Evolutionary conservation across 2,797 vertebrate genomes (phyloP).

Genomic region (Taenioides sp.): DNA sequence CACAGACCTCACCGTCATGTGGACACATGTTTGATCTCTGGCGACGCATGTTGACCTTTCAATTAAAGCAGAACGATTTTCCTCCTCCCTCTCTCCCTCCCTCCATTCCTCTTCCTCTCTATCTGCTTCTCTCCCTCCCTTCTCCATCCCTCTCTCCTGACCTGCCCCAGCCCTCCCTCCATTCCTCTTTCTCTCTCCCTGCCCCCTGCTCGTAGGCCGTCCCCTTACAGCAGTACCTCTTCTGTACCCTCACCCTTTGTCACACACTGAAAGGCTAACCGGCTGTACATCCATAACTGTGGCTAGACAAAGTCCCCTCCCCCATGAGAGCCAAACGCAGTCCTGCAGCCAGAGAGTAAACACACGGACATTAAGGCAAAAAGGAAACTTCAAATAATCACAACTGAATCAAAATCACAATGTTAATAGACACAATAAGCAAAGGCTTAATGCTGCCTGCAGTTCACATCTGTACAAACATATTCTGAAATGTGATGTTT

Average conservation of each 20-base stretch:
- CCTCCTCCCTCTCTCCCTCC: constrained; percentile 15
- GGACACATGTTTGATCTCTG: constrained; percentile 47
- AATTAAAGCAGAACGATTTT: constrained; percentile 53
- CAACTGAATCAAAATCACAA: no score
- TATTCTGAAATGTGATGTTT: no score
- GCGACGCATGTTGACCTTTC: constrained; percentile 57
- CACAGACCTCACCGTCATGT: constrained; percentile 21
- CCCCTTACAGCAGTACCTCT: constrained; percentile 48
- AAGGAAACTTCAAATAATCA: constrained; percentile 34
- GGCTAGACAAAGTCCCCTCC: constrained; percentile 47
- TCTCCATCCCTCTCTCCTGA: no score
- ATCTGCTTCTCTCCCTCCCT: no score
- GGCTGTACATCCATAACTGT: constrained; percentile 41
- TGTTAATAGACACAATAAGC: no score
- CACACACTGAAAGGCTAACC: constrained; percentile 30
- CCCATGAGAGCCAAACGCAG: constrained; percentile 32
- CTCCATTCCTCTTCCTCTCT: no score
- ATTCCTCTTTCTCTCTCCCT: no score
- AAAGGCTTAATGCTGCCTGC: no score
- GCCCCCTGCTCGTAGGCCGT: no score
- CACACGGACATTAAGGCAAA: constrained; percentile 54
- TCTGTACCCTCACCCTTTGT: constrained; percentile 50
- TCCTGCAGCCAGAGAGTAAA: constrained; percentile 43
- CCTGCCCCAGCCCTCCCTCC: no score
- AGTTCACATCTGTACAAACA: no score